Conservation (phyloP, 1,140 invertebrate genomes). For the Drosophila orena region DNA sequence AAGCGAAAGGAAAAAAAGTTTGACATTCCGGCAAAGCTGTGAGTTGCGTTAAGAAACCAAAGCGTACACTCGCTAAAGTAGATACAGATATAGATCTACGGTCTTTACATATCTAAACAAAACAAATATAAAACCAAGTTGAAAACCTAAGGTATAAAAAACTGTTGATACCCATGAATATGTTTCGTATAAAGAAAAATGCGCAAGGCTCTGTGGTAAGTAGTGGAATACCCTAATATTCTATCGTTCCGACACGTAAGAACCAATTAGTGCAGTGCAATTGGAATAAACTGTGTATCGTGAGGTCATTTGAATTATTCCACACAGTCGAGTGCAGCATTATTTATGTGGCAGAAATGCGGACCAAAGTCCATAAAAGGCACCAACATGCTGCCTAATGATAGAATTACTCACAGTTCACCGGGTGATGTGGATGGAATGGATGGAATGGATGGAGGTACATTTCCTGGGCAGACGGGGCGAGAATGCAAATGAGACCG, state of each 20-base stretch:
- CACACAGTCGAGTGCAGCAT: slow-evolving; percentile 11
- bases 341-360: slow-evolving; percentile 17
- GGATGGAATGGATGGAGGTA: neutral
- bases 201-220: slow-evolving; percentile 1
- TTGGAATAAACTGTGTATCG: slow-evolving; percentile 13
- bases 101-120: neutral
- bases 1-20: neutral
- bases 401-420: slow-evolving; percentile 33
- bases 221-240: neutral
- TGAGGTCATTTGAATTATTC: slow-evolving; percentile 36
- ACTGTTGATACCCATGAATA: too few species aligned
- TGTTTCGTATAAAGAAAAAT: too few species aligned
- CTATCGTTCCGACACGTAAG: neutral
- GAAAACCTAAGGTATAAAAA: too few species aligned
- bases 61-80: neutral
- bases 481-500: slow-evolving; percentile 35
- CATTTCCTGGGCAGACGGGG: neutral
- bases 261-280: slow-evolving; percentile 17
- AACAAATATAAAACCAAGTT: neutral
- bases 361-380: slow-evolving; percentile 45
- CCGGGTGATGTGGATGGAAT: neutral
- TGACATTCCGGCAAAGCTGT: slow-evolving; percentile 1
- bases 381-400: slow-evolving; percentile 33
- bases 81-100: neutral
- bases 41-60: slow-evolving; percentile 2